phyloP scores from a whole-genome alignment of 2,888 invertebrate genomes.

The Eutolmus rufibarbis region DNA sequence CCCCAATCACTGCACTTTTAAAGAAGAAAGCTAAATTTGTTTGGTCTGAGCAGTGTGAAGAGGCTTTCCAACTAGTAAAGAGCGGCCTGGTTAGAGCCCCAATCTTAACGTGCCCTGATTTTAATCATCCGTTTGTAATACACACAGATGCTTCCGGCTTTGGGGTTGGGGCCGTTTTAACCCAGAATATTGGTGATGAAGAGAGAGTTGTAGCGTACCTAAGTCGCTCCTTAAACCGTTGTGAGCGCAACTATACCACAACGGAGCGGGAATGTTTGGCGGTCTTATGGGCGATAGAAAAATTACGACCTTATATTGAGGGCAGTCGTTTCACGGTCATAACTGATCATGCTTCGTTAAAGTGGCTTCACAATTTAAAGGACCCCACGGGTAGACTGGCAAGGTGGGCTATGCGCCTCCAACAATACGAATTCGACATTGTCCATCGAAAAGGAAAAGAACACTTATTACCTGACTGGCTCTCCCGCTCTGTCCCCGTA shows the following conservation, averaged over 20 bases:
- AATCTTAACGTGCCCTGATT: constrained; percentile 6
- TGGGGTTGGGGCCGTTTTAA: constrained; percentile 44
- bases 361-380: constrained; percentile 44
- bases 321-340: constrained; percentile 43
- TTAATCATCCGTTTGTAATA: constrained; percentile 1
- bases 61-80: not conserved
- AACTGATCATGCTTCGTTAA: constrained; percentile 16
- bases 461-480: no score
- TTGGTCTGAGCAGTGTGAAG: constrained; percentile 2
- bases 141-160: constrained; percentile 44
- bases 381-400: constrained; percentile 43
- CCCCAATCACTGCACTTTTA: constrained; percentile 31
- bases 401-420: constrained; percentile 40
- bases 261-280: constrained; percentile 43
- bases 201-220: constrained; percentile 43
- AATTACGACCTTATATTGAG: constrained; percentile 43
- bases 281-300: constrained; percentile 42
- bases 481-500: not conserved
- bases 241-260: not conserved
- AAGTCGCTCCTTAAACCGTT: constrained; percentile 10
- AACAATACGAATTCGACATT: constrained; percentile 32
- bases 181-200: not conserved
- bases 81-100: not conserved
- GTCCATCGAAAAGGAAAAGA: constrained; percentile 32
- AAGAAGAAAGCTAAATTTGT: constrained; percentile 30